Evolutionary conservation across 2,797 vertebrate species (phyloP), one percentile per base, ranked within the genome.

Genomic region (Streptopelia turtur): DNA sequence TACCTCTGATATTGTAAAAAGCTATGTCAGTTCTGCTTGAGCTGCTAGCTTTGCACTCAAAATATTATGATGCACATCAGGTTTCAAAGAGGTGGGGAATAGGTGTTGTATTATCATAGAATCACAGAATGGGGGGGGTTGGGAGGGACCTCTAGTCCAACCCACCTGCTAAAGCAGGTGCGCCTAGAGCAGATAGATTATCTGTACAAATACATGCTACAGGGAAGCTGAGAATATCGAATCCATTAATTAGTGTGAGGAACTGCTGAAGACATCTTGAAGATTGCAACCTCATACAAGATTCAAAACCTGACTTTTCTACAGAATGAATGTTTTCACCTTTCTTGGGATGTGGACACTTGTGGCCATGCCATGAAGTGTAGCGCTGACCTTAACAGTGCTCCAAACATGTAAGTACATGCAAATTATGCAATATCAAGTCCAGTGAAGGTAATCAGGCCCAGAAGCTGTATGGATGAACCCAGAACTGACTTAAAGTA

Each of bases 1-100:
- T 22, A 30, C 5, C 8, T 56, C 21, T n/a, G 74, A 24, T 23
- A 7, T n/a, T 31, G 27, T 39, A 28, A 65, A 55, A 83, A 79
- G 16, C 31, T 43, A 11, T 20, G 12, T 14, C 37, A 37, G 24
- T 43, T 25, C 28, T 66, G 18, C 68, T 83, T 35, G 41, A 83
- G 37, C 28, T 45, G 25, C 6, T 35, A 35, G 24, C 6, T 11
- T 31, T 16, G 9, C 1, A 1, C 43, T 55, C 11, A 2, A 28
- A 35, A 53, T 35, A 4, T 31, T 25, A 12, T 10, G 4, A 10
- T 2, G 3, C 7, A 30, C 0, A 1, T 68, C 11, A 22, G 47
- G 9, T 28, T 78, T 31, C 18, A 41, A 70, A 28, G 33, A 43
- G 6, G 11, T 50, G 41, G 3, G 11, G 43, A 55, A 60, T 13